Percentiles rank a stretch among this genome's conserved stretches.
phyloP scores from a whole-genome alignment of 2,113 vertebrate species.

The Aspiorhynchus laticeps region DNA sequence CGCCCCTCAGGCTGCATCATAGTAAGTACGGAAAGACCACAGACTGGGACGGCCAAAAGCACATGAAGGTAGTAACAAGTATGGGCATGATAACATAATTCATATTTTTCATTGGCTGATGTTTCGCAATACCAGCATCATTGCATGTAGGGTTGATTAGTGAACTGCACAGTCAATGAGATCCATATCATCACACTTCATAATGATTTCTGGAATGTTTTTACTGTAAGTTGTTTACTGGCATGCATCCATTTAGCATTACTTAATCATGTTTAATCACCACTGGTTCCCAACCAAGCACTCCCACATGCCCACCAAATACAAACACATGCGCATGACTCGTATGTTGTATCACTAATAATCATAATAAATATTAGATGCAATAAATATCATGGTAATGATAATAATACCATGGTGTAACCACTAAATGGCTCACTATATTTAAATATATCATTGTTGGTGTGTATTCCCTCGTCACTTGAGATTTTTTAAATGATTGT shows the following conservation, averaged over 20 bases:
- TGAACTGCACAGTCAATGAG: neutral
- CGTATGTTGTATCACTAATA: neutral
- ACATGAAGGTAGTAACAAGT: neutral
- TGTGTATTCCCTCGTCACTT: too few relatives aligned
- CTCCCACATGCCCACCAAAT: neutral
- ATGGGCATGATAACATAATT: neutral
- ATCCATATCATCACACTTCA: neutral
- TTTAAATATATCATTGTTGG: too few relatives aligned
- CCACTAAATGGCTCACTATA: too few relatives aligned
- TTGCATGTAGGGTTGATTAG: neutral
- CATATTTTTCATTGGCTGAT: neutral
- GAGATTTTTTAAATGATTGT: too few relatives aligned
- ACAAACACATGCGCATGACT: neutral
- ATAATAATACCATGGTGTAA: too few relatives aligned
- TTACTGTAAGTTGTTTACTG: neutral
- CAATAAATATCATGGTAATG: neutral
- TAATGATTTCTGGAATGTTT: neutral
- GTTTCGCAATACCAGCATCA: neutral
- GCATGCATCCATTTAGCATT: neutral
- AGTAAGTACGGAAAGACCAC: neutral
- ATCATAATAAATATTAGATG: neutral
- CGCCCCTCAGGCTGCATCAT: neutral
- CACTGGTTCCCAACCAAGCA: too few relatives aligned
- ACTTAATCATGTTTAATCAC: too few relatives aligned
- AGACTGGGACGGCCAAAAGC: too few relatives aligned